Evolutionary conservation across 92 coral and sea anemone species (phyloP).

Genomic region (Palythoa heliodiscus): DNA sequence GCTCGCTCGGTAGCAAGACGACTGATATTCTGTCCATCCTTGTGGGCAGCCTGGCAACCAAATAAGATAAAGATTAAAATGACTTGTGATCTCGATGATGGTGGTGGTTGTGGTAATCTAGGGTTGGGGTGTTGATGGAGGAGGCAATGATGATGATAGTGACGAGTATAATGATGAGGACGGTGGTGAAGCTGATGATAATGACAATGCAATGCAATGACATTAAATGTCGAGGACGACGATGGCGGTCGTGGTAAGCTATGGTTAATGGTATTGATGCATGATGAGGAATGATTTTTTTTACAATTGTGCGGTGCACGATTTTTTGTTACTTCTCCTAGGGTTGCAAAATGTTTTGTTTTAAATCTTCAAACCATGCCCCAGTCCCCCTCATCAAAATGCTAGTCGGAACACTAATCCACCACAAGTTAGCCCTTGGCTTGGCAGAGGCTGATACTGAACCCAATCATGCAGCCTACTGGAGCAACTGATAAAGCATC

Average conservation of each 20-base stretch:
- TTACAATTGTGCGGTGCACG: too few species aligned
- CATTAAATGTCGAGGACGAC: not conserved
- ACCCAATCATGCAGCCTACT: too few species aligned
- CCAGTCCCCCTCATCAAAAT: too few species aligned
- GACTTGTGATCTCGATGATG: not conserved
- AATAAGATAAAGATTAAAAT: not conserved
- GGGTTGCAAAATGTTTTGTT: too few species aligned
- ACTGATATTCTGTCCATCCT: constrained; percentile 5
- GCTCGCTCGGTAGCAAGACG: constrained; percentile 1
- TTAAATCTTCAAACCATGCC: too few species aligned
- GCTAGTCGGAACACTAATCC: too few species aligned
- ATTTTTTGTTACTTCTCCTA: too few species aligned
- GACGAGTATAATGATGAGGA: not conserved
- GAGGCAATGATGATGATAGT: not conserved
- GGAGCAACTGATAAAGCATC: too few species aligned
- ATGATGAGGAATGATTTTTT: too few species aligned
- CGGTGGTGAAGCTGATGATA: not conserved
- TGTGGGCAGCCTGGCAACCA: not conserved
- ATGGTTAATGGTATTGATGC: too few species aligned
- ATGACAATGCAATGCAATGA: not conserved
- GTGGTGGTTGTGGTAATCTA: not conserved
- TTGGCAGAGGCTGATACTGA: too few species aligned
- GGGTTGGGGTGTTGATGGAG: not conserved
- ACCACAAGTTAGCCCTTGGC: too few species aligned
- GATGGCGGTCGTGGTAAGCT: not conserved